Evolutionary conservation across 2,888 invertebrate species (phyloP), one percentile per base, ranked within the genome.

Genomic region (Prosopocoilus inquinatus): DNA sequence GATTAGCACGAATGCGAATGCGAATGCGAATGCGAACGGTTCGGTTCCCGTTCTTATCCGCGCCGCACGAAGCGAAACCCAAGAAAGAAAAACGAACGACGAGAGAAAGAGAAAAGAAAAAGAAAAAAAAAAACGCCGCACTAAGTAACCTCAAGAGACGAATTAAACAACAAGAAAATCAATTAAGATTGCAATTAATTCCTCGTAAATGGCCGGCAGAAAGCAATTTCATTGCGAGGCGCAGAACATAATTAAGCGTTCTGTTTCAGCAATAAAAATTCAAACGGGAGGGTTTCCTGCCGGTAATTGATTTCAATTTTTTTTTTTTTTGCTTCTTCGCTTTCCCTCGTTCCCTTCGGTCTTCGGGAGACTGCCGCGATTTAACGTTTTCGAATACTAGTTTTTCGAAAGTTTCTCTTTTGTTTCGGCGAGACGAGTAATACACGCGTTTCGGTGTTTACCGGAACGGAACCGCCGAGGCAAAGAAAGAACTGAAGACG

Each of bases 211-310:
- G 69, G 66, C 67, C 63, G 20, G 68, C 70, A 72, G 71, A 72
- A 73, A 73, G 68, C 70, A 73, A 74, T 73, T 71, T 71, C 70
- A 70, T 70, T 70, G 67, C 69, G 64, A 67, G 67, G 69, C 69
- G 71, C 71, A 73, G 72, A 74, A 73, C 71, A 70, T 71, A 73
- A 74, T 73, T 71, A 72, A 72, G 71, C 69, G 73, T 72, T 71
- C 71, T 72, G 70, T 73, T 71, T 71, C 67, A 63, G 66, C 65
- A 67, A 70, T 68, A 53, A 47, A 53, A 72, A 71, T 70, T 62
- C 68, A 67, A 69, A 67, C 68, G 67, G 63, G 64, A 65, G 69
- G 69, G 66, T 68, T 70, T 71, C 70, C 70, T 47, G 53, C 41
- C 34, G 35, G 53, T 48, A 53, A 43, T 48, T 53, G 53, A 66